Evolutionary conservation across 2,113 vertebrate genomes (phyloP).

Genomic region (Proterorhinus semilunaris): DNA sequence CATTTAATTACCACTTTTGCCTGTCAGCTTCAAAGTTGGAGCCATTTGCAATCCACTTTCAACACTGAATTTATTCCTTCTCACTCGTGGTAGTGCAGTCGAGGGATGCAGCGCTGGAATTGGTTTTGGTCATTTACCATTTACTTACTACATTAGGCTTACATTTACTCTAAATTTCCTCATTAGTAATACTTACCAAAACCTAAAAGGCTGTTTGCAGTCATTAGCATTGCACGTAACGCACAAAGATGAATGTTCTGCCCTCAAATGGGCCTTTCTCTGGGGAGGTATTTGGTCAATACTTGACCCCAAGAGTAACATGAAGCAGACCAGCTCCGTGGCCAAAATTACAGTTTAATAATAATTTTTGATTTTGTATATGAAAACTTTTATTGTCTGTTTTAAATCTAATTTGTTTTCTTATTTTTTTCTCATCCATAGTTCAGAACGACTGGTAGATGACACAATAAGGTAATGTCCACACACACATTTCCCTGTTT

Average conservation of each 20-base stretch:
- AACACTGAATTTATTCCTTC: not conserved
- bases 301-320: constrained; percentile 1
- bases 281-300: constrained; percentile 13
- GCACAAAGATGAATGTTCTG: constrained; percentile 16
- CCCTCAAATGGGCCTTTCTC: not conserved
- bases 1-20: not conserved
- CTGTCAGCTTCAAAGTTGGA: constrained; percentile 4
- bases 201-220: not conserved
- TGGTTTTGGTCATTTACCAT: not conserved
- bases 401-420: constrained; percentile 11
- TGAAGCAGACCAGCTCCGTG: not conserved
- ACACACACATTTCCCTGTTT: not conserved
- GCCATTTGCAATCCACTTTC: constrained; percentile 8
- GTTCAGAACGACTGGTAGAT: constrained; percentile 96
- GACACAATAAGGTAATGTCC: constrained; percentile 95
- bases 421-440: constrained; percentile 47
- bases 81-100: not conserved
- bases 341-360: not conserved
- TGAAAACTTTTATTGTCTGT: not conserved
- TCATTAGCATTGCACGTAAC: constrained; percentile 11
- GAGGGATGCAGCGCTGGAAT: not conserved
- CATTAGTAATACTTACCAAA: not conserved
- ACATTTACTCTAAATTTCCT: not conserved
- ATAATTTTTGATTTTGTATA: not conserved
- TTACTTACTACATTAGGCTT: not conserved